Conservation (phyloP, 2,797 vertebrate species). For the Tenualosa thibaudeaui region DNA sequence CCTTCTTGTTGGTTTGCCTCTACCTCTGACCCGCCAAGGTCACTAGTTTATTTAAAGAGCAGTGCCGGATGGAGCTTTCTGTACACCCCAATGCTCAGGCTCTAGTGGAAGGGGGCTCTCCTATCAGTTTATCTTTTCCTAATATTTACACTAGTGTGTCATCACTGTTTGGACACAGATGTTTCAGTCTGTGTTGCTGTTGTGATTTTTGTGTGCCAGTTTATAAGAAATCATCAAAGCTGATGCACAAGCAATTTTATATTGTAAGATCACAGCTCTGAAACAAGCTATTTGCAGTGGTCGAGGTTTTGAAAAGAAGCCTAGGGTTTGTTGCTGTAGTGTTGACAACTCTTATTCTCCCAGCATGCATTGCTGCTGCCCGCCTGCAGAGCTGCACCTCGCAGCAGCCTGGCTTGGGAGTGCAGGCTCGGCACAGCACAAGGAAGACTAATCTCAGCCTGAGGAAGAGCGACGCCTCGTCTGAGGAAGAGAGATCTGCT, state of each 20-base stretch:
- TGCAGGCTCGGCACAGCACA: background rate
- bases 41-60: too few species aligned
- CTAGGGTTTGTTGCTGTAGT: background rate
- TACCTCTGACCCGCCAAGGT: too few species aligned
- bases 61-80: too few species aligned
- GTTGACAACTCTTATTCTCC: background rate
- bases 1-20: too few species aligned
- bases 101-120: too few species aligned
- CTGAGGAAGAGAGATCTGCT: conserved; percentile 7
- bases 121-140: too few species aligned
- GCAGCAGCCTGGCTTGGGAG: background rate
- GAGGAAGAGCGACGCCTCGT: background rate
- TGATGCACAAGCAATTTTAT: background rate
- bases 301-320: background rate
- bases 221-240: too few species aligned
- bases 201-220: too few species aligned
- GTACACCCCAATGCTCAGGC: too few species aligned
- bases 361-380: background rate
- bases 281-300: background rate
- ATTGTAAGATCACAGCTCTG: background rate
- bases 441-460: conserved; percentile 2
- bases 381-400: background rate
- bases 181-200: too few species aligned
- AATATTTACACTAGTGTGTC: too few species aligned
- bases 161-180: too few species aligned